phyloP scores from a whole-genome alignment of 2,888 invertebrate genomes.

The Epirrita christyi region DNA sequence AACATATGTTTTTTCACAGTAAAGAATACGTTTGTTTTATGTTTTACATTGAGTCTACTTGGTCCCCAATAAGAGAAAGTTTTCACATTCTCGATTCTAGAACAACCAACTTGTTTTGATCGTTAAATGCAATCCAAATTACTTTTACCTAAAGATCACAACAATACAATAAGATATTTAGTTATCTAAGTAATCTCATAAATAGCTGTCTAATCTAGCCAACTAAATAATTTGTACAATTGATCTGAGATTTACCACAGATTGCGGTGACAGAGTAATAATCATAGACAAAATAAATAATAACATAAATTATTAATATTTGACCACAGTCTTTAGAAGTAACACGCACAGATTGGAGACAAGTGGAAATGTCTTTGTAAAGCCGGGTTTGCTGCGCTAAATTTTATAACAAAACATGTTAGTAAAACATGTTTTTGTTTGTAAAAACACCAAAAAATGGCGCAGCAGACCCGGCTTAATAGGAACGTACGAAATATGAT shows the following conservation, averaged over 20 bases:
- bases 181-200: constrained; percentile 81
- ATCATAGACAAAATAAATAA: constrained; percentile 77
- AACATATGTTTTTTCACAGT: background rate
- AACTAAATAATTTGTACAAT: constrained; percentile 83
- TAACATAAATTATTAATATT: constrained; percentile 78
- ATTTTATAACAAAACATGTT: too few relatives aligned
- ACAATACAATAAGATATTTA: constrained; percentile 72
- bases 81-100: constrained; percentile 24
- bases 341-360: constrained; percentile 63
- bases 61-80: constrained; percentile 11
- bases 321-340: constrained; percentile 79
- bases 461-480: too few relatives aligned
- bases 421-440: too few relatives aligned
- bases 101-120: constrained; percentile 62
- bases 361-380: constrained; percentile 68
- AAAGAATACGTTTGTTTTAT: background rate
- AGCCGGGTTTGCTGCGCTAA: too few relatives aligned
- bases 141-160: constrained; percentile 76
- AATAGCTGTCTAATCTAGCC: constrained; percentile 75
- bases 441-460: too few relatives aligned
- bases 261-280: constrained; percentile 66
- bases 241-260: constrained; percentile 68
- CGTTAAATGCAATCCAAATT: constrained; percentile 78
- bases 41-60: constrained; percentile 4
- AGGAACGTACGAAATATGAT: constrained; percentile 73